Evolutionary conservation across 92 coral and sea anemone genomes (phyloP).

Genomic region (Phymanthus crucifer): DNA sequence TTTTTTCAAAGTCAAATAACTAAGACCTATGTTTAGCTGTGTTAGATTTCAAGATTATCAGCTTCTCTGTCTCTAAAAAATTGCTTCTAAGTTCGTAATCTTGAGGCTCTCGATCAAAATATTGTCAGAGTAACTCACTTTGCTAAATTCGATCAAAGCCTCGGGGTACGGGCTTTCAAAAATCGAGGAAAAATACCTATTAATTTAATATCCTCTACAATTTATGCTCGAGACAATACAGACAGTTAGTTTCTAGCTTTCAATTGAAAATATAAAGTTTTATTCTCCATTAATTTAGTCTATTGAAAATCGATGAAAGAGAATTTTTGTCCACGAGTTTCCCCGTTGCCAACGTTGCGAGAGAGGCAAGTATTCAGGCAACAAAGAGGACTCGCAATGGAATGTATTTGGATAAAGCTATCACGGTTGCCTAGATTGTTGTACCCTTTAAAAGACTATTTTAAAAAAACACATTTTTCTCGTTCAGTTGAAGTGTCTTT

Average conservation of each 20-base stretch:
- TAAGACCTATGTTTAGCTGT: background rate
- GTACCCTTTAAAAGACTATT: conserved; percentile 28
- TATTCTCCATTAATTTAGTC: conserved; percentile 1
- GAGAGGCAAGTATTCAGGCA: conserved; percentile 10
- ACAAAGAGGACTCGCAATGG: conserved; percentile 23
- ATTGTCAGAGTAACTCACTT: conserved; percentile 12
- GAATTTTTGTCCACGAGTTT: conserved; percentile 30
- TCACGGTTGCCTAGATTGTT: conserved; percentile 28
- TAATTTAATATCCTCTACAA: conserved; percentile 37
- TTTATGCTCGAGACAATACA: conserved; percentile 28
- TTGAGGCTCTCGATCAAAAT: conserved; percentile 16
- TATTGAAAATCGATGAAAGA: conserved; percentile 31
- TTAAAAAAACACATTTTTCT: conserved; percentile 39
- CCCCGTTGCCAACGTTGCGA: conserved; percentile 24
- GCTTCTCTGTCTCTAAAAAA: background rate
- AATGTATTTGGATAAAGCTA: conserved; percentile 17
- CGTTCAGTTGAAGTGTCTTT: conserved; percentile 38
- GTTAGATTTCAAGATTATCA: background rate
- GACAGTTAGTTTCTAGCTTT: conserved; percentile 23
- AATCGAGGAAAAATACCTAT: conserved; percentile 41
- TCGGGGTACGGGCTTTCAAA: conserved; percentile 36
- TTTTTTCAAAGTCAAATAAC: background rate
- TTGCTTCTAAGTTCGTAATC: background rate
- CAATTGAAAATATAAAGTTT: conserved; percentile 16
- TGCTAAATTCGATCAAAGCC: conserved; percentile 21